Evolutionary conservation across 2,888 invertebrate genomes (phyloP), one percentile per base, ranked within the genome.

Genomic region (Temnothorax rugatulus): DNA sequence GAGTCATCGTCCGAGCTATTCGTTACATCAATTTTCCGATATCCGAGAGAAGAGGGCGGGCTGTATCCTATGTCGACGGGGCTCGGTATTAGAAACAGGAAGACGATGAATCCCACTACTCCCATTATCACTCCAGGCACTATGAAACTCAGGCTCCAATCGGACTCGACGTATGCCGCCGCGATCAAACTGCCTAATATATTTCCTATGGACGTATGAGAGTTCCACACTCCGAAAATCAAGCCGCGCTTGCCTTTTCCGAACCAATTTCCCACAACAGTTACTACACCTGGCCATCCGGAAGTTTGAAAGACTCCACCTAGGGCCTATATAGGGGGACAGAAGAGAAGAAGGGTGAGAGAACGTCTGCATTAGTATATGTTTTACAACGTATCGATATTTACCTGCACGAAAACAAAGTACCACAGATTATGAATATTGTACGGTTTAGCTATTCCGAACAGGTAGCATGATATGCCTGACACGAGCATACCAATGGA

Each of bases 191-290:
- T 97, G 93, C 99, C 99, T 83, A 99, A 94, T 92, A 99, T 99
- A 94, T 99, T 99, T 54, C 99, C 99, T 13, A 99, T 96, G 0
- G 99, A 99, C 0, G 99, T 99, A 92, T 99, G 99, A 0, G 99
- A 98, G 95, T 99, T 99, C 99, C 99, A 99, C 8, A 99, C 96
- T 15, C 99, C 99, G 95, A 99, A 99, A 86, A 99, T 98, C 38
- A 99, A 95, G 0, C 98, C 98, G 88, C 98, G 96, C 95, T 98
- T 99, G 54, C 97, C 96, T 95, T 98, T 98, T 0, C 99, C 99
- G 95, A 98, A 99, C 99, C 99, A 99, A 93, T 99, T 98, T n/a
- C 98, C 98, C 71, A 99, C 97, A 3, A 98, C 97, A 0, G 97
- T 96, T 0, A 99, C 99, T 0, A 99, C 99, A 76, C 99, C 98